phyloP scores from a whole-genome alignment of 2,113 vertebrate genomes.

The Ceyx margarethae region DNA sequence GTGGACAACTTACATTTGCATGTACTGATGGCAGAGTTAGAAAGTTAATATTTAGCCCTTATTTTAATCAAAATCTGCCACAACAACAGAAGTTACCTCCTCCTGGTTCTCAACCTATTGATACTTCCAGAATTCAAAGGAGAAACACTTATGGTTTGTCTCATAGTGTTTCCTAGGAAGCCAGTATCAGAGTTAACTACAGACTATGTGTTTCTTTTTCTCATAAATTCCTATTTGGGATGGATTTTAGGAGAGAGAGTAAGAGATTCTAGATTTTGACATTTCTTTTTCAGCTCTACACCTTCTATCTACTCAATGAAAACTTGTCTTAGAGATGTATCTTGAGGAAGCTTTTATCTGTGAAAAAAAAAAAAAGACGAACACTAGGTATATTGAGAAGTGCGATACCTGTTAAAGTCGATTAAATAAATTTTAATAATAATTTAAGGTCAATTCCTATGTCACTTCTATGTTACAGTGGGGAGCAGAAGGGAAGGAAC shows the following conservation, averaged over 20 bases:
- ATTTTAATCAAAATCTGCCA: not conserved
- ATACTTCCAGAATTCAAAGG: not conserved
- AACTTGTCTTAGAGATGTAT: not conserved
- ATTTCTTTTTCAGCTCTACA: not conserved
- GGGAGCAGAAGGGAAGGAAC: not conserved
- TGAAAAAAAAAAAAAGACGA: not conserved
- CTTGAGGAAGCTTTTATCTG: not conserved
- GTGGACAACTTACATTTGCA: not conserved
- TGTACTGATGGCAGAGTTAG: not conserved
- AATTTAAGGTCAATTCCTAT: not conserved
- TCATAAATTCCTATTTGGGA: accelerated
- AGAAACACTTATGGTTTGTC: not conserved
- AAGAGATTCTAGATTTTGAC: not conserved
- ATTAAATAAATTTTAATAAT: not conserved
- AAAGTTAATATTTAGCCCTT: not conserved
- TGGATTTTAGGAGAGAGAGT: not conserved
- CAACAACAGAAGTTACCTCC: too few species aligned
- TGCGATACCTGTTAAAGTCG: not conserved
- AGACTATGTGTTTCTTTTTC: not conserved
- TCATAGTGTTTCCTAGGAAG: not conserved
- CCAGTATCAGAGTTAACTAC: not conserved
- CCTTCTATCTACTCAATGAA: accelerated
- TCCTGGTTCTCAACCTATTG: accelerated
- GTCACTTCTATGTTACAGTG: accelerated
- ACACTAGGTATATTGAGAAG: not conserved